Evolutionary conservation across 2,888 invertebrate species (phyloP).

Genomic region (Lasioglossum morio): DNA sequence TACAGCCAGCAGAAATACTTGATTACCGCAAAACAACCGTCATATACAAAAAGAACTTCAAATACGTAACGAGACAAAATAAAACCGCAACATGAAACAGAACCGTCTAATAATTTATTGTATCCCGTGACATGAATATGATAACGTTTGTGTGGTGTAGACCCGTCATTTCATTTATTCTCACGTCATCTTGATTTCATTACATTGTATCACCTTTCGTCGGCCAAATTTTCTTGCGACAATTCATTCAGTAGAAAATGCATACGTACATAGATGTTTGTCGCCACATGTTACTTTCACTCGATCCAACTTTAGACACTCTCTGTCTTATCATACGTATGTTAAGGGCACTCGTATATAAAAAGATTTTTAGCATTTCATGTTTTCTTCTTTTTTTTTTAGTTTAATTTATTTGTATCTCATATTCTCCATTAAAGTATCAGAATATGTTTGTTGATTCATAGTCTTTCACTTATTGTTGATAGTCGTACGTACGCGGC

Average conservation of each 20-base stretch:
- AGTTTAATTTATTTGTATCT: background rate
- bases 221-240: slow-evolving; percentile 14
- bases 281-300: background rate
- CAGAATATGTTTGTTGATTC: background rate
- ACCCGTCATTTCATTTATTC: background rate
- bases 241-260: background rate
- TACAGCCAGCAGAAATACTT: slow-evolving; percentile 28
- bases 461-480: background rate
- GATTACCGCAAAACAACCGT: background rate
- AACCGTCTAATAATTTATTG: slow-evolving; percentile 56
- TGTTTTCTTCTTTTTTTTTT: too few relatives aligned
- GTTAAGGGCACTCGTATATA: slow-evolving; percentile 15
- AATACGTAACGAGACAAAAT: slow-evolving; percentile 38
- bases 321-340: background rate
- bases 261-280: background rate
- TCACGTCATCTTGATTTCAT: background rate
- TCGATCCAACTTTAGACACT: background rate
- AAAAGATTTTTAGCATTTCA: background rate
- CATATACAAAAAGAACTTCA: slow-evolving; percentile 10
- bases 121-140: slow-evolving; percentile 46
- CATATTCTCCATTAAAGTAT: background rate
- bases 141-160: slow-evolving; percentile 5
- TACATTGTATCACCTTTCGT: background rate
- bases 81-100: slow-evolving; percentile 53
- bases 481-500: background rate